These are phyloP conservation scores for Eristalis intricaria DNA, from an alignment of 2,888 invertebrate genomes.

Conservation along the genomic window DNA sequence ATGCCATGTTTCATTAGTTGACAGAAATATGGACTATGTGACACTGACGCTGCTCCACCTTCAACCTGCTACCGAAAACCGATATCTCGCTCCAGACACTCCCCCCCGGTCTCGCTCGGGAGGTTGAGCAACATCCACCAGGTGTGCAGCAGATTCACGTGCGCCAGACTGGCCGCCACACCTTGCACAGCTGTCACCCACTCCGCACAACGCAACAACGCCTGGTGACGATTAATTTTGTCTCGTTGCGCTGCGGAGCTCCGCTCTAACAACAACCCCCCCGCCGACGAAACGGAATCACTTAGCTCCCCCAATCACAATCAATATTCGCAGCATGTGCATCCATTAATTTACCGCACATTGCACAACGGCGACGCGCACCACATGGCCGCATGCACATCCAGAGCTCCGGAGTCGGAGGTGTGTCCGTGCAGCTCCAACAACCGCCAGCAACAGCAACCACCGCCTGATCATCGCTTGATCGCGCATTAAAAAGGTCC, in stretches of 20 bases:
- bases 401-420: constrained; percentile 31
- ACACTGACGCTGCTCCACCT: neutral
- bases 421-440: constrained; percentile 64
- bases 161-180: neutral
- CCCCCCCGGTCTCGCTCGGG: neutral
- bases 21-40: neutral
- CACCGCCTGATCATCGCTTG: constrained; percentile 41
- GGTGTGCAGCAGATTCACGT: constrained; percentile 29
- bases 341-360: constrained; percentile 69
- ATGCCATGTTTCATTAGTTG: neutral
- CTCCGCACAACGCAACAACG: neutral
- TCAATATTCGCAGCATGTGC: constrained; percentile 70
- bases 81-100: neutral
- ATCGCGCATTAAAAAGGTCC: constrained; percentile 67
- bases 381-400: constrained; percentile 38
- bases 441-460: neutral
- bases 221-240: constrained; percentile 44
- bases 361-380: constrained; percentile 52
- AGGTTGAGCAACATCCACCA: constrained; percentile 10
- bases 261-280: constrained; percentile 50
- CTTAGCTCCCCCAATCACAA: constrained; percentile 69
- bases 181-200: constrained; percentile 2
- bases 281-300: constrained; percentile 62
- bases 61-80: neutral
- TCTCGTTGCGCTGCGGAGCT: constrained; percentile 18